phyloP scores from a whole-genome alignment of 2,113 vertebrate genomes.

The Philantomba maxwellii region DNA sequence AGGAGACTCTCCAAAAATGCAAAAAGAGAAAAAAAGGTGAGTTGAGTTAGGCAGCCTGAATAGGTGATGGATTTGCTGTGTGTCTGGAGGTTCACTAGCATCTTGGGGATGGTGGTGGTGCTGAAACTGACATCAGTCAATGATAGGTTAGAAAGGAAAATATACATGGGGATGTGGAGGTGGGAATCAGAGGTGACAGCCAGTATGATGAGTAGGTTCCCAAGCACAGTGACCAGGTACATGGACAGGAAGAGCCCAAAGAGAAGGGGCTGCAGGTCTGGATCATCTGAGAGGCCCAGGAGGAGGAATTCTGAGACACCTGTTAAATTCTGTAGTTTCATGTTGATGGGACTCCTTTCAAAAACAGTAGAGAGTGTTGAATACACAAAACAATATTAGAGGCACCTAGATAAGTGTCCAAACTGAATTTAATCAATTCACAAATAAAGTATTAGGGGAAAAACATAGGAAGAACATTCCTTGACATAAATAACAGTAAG shows the following conservation, averaged over 20 bases:
- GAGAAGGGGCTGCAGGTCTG: not conserved
- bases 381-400: not conserved
- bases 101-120: not conserved
- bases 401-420: rapidly evolving
- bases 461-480: not conserved
- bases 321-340: not conserved
- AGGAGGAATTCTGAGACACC: not conserved
- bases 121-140: not conserved
- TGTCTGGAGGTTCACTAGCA: not conserved
- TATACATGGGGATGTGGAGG: not conserved
- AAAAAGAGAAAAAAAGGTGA: not conserved
- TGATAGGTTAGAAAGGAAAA: rapidly evolving
- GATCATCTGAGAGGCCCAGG: not conserved
- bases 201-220: not conserved
- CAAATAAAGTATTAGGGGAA: not conserved
- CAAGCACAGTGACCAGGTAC: not conserved
- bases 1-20: not conserved
- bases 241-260: not conserved
- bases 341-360: not conserved
- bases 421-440: not conserved
- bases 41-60: not conserved
- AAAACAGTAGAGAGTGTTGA: not conserved
- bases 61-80: not conserved
- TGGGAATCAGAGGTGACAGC: not conserved
- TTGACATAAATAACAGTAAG: not conserved